Evolutionary conservation across 2,888 invertebrate species (phyloP), one percentile per base, ranked within the genome.

Genomic region (Eupithecia abbreviata): DNA sequence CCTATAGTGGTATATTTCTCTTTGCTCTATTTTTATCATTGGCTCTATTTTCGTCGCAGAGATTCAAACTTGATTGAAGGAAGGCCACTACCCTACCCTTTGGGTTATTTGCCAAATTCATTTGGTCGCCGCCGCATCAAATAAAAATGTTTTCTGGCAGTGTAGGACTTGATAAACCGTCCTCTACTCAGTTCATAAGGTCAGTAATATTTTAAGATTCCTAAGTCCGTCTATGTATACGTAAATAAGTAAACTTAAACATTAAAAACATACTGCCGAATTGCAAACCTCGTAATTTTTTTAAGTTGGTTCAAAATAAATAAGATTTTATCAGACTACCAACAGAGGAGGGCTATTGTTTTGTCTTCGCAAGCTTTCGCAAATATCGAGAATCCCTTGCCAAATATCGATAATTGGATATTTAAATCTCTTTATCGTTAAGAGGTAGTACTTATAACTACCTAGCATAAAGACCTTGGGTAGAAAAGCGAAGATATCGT

Each of bases 321-420:
- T 51, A 51, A 9, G 7, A 45, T 7, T 7, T 45, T 30, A 30
- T 30, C 30, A 30, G 30, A 30, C 30, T 30, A 30, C 30, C 30
- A 47, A 47, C 47, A 9, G 9, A 47, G 47, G 7, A 47, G 9
- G 13, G 4, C 9, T 12, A 9, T 47, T 12, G 12, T 13, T 51
- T 51, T 3, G 9, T 51, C 51, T 9, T 58, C 9, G 3, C n/a
- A 58, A 58, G 55, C 18, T 18, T 58, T 18, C 18, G 55, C 18
- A 18, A n/a, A 58, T 58, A 18, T 58, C 18, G 9, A 58, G 55
- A 58, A 18, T 9, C 55, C n/a, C 3, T 9, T 9, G 18, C 18
- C 18, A 58, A 58, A 58, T 58, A 58, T 58, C 55, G 55, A 58
- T 58, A 18, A 58, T 58, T 58, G 55, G 55, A 58, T 18, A 58